Evolutionary conservation across 2,113 vertebrate species (phyloP), one percentile per base, ranked within the genome.

Genomic region (Scatophagus argus): DNA sequence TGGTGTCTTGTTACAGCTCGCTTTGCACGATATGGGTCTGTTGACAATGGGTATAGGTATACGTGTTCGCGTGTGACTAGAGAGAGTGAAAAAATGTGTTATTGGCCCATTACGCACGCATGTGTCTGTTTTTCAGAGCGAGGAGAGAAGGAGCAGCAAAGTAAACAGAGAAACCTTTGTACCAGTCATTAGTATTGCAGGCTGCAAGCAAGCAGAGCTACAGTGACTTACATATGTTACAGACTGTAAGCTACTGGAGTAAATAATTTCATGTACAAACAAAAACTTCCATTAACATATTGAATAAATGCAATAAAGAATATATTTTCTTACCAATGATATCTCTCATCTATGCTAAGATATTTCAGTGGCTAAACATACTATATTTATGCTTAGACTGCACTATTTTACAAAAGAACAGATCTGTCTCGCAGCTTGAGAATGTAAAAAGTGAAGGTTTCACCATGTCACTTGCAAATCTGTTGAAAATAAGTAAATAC

Each of bases 1-100:
- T 51, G 80, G 81, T 90, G 54, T 88, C 77, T 17, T 44, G 47
- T 87, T 84, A 77, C 84, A 34, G 12, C 58, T 25, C 11, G 52
- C 85, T 92, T 90, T 32, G 72, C 91, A 93, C 89, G 81, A 71
- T 1, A 92, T 38, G 7, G 0, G 25, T 38, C 23, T 77, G 5
- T 23, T 49, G 8, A 25, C 65, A 79, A 23, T 49, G 58, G n/a
- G 21, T 67, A 39, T 36, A 39, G 25, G 34, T 65, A 32, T 36
- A 19, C 3, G 14, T 72, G 68, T 49, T 44, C 59, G 81, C 51
- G 74, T 72, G 80, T 59, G 68, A 78, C 3, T 5, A 13, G 10
- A 59, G 10, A 25, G 2, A 3, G n/a, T n/a, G 0, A 14, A 44
- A 27, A 32, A 65, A 64, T 14, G n/a, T n/a, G n/a, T n/a, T n/a